Percentiles rank a stretch among this genome's conserved stretches.
Evolutionary conservation across 1,140 invertebrate genomes (phyloP).

Genomic region (Drosophila pseudoananassae): DNA sequence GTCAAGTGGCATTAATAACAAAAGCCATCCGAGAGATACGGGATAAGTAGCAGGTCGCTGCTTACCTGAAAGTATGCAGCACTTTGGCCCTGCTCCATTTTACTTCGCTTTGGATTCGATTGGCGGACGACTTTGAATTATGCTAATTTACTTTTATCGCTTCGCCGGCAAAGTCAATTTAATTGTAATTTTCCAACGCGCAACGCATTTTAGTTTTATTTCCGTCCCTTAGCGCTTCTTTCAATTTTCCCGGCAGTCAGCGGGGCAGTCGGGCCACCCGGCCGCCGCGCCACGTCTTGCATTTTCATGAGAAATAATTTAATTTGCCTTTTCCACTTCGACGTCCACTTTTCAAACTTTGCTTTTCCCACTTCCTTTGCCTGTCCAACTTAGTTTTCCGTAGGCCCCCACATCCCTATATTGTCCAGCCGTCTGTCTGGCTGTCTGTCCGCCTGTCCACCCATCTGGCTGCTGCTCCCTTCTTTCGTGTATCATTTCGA

Average conservation of each 20-base stretch:
- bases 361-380: slow-evolving; percentile 62
- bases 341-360: slow-evolving; percentile 76
- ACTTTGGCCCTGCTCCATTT: slow-evolving; percentile 7
- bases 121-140: slow-evolving; percentile 61
- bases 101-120: slow-evolving; percentile 40
- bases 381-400: slow-evolving; percentile 53
- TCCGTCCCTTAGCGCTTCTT: slow-evolving; percentile 56
- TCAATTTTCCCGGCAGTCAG: slow-evolving; percentile 47
- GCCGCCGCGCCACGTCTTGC: slow-evolving; percentile 29
- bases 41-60: slow-evolving; percentile 33
- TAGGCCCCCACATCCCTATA: not conserved
- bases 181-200: slow-evolving; percentile 77
- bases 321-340: slow-evolving; percentile 77
- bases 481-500: slow-evolving; percentile 63
- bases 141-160: slow-evolving; percentile 81
- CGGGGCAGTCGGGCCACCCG: not conserved
- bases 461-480: not conserved
- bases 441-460: slow-evolving; percentile 19
- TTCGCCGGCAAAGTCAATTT: slow-evolving; percentile 75
- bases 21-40: slow-evolving; percentile 47
- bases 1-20: slow-evolving; percentile 74
- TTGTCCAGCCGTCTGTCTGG: slow-evolving; percentile 8
- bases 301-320: slow-evolving; percentile 77
- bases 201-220: slow-evolving; percentile 72
- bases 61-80: slow-evolving; percentile 34